Base-by-base conservation (phyloP, 2,113 vertebrate species). In the Albula goreensis region DNA sequence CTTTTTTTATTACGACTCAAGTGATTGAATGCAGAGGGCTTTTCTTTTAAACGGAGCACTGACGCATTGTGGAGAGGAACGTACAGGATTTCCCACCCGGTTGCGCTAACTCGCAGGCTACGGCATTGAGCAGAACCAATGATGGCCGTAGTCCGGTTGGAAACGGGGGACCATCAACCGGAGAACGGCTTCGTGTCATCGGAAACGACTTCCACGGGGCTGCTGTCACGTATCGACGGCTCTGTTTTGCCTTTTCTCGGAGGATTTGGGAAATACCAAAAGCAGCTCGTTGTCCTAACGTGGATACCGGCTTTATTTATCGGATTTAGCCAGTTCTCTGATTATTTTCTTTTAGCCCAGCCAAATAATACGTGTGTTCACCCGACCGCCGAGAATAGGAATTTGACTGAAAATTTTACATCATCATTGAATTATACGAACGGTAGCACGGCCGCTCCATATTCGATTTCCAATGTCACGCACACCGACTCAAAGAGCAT, bases 301-400 rank as follows among this genome's bases (percentile, higher is more conserved):
- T 99, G 98, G 97, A 95, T 99, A 50, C 98, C 98, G 48, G 98
- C 97, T 53, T 87, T 99, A 0, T 97, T 99, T 86, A 98, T 99
- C 66, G 97, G 97, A 91, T 98, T 98, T 95, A 99, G 97, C 91
- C 97, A 98, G 90, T 97, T 97, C 95, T 99, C 98, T 51, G 98
- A 99, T 92, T 94, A 94, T 91, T 97, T 99, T 88, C 96, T 99
- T 2, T 91, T 98, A 88, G 97, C 97, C 87, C 96, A 97, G 93
- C 98, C 96, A 0, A 94, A 95, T 92, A 97, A 91, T 93, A 96
- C 96, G 93, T 98, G 97, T 83, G 41, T 90, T 89, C 92, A 90
- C 87, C 93, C 85, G 87, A 11, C 84, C 85, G 79, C 60, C 0
- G 94, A 91, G 81, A 85, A 85, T 70, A 93, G 91, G 0, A 93